Percentiles rank a stretch among this genome's conserved stretches.
Evolutionary conservation across 2,113 vertebrate genomes (phyloP).

Genomic region (Ammospiza caudacuta): DNA sequence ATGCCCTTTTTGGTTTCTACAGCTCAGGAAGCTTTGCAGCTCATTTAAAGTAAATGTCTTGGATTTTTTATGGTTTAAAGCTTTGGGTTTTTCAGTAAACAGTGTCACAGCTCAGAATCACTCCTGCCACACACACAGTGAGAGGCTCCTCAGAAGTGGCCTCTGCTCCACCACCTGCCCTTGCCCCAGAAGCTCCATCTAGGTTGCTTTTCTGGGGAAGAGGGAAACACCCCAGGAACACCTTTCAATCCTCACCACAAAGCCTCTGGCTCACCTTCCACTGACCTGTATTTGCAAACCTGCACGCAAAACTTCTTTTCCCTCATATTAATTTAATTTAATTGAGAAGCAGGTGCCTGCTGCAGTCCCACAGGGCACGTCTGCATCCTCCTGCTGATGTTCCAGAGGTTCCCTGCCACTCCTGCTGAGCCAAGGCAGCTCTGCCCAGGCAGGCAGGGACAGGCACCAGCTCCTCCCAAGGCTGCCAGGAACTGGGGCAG

Average conservation of each 20-base stretch:
- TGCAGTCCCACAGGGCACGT: background rate
- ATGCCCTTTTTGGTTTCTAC: background rate
- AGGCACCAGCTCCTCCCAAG: rapidly evolving
- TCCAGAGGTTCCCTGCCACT: background rate
- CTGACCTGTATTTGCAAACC: background rate
- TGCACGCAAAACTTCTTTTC: background rate
- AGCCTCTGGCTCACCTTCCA: rapidly evolving
- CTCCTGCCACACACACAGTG: rapidly evolving
- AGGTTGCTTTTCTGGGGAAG: background rate
- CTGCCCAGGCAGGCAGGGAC: background rate
- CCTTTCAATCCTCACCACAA: background rate
- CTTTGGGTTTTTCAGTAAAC: background rate
- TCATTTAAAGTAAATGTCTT: background rate
- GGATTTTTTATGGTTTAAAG: background rate
- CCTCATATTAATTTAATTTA: constrained; percentile 7
- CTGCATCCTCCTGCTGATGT: background rate
- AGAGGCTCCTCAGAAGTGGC: background rate
- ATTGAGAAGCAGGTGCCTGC: constrained; percentile 32
- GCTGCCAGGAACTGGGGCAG: background rate
- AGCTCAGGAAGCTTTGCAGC: background rate
- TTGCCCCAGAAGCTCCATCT: too few species aligned
- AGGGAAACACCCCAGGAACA: background rate
- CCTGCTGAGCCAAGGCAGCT: background rate
- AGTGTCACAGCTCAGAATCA: background rate
- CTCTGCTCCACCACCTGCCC: background rate